Evolutionary conservation across 1,140 invertebrate genomes (phyloP).

Genomic region (Propsilocerus akamusi): DNA sequence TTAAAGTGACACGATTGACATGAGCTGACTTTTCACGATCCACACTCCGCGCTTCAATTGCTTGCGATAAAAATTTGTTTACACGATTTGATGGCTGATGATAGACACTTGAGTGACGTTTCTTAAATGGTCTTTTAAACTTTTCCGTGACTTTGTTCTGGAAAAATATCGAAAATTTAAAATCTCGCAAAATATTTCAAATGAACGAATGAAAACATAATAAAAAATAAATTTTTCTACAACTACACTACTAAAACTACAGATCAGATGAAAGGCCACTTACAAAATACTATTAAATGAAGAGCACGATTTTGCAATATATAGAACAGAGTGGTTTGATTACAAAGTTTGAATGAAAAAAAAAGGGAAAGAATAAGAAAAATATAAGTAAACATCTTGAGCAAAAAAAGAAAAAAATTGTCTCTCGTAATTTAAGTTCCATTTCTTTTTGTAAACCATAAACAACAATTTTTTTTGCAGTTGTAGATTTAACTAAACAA

Average conservation of each 20-base stretch:
- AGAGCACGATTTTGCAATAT: too few species aligned
- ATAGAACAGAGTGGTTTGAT: too few species aligned
- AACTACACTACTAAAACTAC: neutral
- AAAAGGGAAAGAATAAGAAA: neutral
- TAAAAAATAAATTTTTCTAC: slow-evolving; percentile 1
- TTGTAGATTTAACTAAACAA: too few species aligned
- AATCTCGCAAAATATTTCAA: neutral
- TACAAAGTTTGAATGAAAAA: neutral
- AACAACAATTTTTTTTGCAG: too few species aligned
- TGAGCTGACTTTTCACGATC: slow-evolving; percentile 77
- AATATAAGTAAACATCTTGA: neutral
- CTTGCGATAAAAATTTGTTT: slow-evolving; percentile 79
- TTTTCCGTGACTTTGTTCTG: slow-evolving; percentile 72
- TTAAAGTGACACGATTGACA: slow-evolving; percentile 64
- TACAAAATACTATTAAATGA: neutral
- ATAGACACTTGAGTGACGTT: slow-evolving; percentile 67
- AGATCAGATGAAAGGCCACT: neutral
- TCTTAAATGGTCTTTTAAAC: slow-evolving; percentile 72
- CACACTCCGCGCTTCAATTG: slow-evolving; percentile 75
- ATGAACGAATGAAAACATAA: slow-evolving; percentile 7
- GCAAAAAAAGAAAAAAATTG: too few species aligned
- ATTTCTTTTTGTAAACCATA: too few species aligned
- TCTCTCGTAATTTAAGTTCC: too few species aligned
- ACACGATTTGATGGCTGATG: slow-evolving; percentile 72
- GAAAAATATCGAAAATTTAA: slow-evolving; percentile 20